Conservation (phyloP, 2,113 vertebrate species). For the Ceyx melanurus region DNA sequence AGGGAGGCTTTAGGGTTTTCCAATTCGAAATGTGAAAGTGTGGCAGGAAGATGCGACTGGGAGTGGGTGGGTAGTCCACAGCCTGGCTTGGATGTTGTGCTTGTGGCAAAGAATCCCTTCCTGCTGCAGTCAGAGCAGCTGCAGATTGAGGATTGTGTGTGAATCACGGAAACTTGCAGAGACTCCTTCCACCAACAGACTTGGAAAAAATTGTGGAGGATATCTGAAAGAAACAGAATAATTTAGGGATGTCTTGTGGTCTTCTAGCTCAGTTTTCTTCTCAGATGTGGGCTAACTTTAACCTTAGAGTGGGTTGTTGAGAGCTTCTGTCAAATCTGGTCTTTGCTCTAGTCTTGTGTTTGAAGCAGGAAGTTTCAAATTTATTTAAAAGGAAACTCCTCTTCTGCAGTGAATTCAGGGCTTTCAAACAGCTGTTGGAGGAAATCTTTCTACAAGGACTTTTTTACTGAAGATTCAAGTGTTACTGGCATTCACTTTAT, state of each 20-base stretch:
- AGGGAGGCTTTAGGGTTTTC: not conserved
- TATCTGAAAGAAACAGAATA: not conserved
- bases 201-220: not conserved
- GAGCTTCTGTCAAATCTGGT: not conserved
- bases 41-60: not conserved
- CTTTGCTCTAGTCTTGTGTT: not conserved
- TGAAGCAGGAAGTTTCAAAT: not conserved
- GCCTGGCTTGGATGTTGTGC: not conserved
- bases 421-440: not conserved
- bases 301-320: not conserved
- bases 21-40: not conserved
- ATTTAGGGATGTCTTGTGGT: not conserved
- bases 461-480: not conserved
- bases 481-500: not conserved
- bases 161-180: not conserved
- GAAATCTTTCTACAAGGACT: not conserved
- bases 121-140: not conserved
- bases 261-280: not conserved
- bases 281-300: not conserved
- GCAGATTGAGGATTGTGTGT: not conserved
- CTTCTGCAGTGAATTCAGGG: not conserved
- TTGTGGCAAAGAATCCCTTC: not conserved
- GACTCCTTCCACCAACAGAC: not conserved
- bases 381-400: not conserved
- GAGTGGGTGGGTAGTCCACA: not conserved